Base-by-base conservation (phyloP, 2,888 invertebrate genomes). In the Crepidodera aurea region DNA sequence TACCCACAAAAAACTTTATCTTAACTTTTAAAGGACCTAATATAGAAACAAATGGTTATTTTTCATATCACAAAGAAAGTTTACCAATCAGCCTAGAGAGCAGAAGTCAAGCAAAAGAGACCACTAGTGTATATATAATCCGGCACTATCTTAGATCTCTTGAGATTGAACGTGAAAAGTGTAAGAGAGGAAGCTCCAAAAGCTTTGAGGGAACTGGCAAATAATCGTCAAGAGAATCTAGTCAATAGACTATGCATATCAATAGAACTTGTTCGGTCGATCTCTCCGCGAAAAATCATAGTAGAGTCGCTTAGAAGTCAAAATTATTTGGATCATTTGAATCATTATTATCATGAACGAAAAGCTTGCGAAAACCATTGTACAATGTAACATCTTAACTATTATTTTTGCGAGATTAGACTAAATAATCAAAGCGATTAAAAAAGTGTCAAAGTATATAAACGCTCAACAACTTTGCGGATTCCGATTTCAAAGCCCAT, bases 171-270 rank as follows among this genome's bases (percentile, higher is more conserved):
- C 61, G 48, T 61, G 63, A 51, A 57, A 58, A 62, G 46, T 39
- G 59, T 48, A 50, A 53, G 32, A 32, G 25, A 58, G 53, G 64
- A 62, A 67, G 60, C 39, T 54, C 51, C 51, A 61, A 65, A 58
- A 58, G 63, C 55, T 65, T 62, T 50, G 66, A 62, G 67, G 67
- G 65, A 60, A 57, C 61, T 61, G 40, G 57, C 56, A 54, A 63
- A 62, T 58, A 62, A 62, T 62, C 66, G 64, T 59, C 51, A 50
- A 46, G 59, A 64, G 67, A 66, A 65, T 69, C 66, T 64, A 64
- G 56, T 55, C 67, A 68, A 68, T 66, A 68, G 67, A 69, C 73
- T 71, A 79, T 79, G 79, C 79, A 79, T 79, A 78, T 78, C 77
- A 78, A 79, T 79, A 71, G 75, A 73, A 65, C 61, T 54, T 64